Conservation (phyloP, 2,888 invertebrate genomes). For the Apamea sordens region DNA sequence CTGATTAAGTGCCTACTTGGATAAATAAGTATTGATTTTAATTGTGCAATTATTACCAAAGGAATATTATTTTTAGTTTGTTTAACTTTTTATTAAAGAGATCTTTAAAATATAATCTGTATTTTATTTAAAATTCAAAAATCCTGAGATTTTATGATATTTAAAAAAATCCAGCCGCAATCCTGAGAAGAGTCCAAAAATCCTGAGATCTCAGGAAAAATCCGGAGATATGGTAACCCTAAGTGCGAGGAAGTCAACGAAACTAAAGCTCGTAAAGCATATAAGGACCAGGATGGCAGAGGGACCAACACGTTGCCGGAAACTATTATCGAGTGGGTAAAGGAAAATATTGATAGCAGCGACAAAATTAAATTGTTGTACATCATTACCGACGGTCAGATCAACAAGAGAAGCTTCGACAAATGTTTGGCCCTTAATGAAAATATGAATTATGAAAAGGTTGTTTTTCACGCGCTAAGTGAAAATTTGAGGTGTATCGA, state of each 20-base stretch:
- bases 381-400: constrained; percentile 39
- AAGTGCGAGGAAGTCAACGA: constrained; percentile 20
- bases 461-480: constrained; percentile 30
- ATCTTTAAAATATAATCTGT: no score
- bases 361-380: constrained; percentile 44
- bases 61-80: no score
- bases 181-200: no score
- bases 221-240: no score
- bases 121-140: no score
- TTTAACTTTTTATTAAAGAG: no score
- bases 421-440: constrained; percentile 34
- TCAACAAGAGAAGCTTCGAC: background rate
- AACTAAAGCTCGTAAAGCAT: constrained; percentile 7
- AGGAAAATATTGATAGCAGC: background rate
- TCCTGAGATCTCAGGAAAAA: no score
- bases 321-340: constrained; percentile 38
- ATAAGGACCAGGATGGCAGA: background rate
- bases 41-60: no score
- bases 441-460: constrained; percentile 36
- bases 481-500: constrained; percentile 26
- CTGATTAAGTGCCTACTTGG: no score
- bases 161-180: no score
- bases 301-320: constrained; percentile 25
- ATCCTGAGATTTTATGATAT: no score
- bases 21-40: no score